Base-by-base conservation (phyloP, 2,888 invertebrate genomes). In the Mycalesis mineus region DNA sequence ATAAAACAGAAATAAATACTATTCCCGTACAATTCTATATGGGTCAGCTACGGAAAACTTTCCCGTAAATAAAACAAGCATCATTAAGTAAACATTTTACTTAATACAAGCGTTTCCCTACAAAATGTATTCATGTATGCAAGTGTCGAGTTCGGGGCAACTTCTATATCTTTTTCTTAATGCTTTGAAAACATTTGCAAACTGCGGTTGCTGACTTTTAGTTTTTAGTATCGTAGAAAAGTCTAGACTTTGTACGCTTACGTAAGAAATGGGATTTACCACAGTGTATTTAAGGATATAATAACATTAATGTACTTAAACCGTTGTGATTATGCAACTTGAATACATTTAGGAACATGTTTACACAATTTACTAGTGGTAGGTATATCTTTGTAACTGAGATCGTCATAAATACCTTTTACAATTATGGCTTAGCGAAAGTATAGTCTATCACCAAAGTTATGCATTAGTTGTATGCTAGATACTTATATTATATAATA, bases 61-160 rank as follows among this genome's bases (percentile, higher is more conserved):
- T 47, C 33, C 15, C 9, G 6, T 31, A 47, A 33, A 33, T 47
- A 15, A 15, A 51, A 51, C 15, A n/a, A 28, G 15, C 40, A 8
- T 31, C 51, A 41, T 51, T 51, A 51, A 31, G 44, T 42, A 50
- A 44, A 47, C 50, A 51, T 48, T 22, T 56, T 13, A 50, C 47
- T 39, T 56, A 42, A 33, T 56, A 56, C 44, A 40, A 36, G 40
- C 52, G 33, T 17, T 50, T 40, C 15, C 40, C 40, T 14, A 11
- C 51, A 47, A 57, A 50, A 49, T 53, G 55, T 49, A 61, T 58
- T 61, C 58, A 55, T 55, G 40, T 55, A 61, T 58, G 55, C 47
- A 55, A 48, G 39, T 61, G 36, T 40, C 29, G 57, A 17, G 55
- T 39, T 51, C 41, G 37, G 37, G 15, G 55, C 51, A 55, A 55